Evolutionary conservation across 2,113 vertebrate genomes (phyloP).

Genomic region (Gymnobelideus leadbeateri): DNA sequence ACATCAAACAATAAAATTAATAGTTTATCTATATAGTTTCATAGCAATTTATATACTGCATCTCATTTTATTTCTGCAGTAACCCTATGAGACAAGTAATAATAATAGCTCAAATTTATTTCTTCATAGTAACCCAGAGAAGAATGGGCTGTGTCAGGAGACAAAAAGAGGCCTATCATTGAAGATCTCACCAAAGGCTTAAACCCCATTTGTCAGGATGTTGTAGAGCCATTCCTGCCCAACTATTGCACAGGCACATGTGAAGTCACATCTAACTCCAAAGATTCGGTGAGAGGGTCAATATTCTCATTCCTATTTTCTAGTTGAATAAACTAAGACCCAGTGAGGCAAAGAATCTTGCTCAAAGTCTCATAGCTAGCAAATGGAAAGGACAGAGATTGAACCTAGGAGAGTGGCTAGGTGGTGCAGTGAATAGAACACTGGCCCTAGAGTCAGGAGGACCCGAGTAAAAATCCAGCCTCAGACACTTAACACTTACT

Average conservation of each 20-base stretch:
- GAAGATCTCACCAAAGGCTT: background rate
- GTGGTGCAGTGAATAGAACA: too few species aligned
- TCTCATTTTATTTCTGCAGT: background rate
- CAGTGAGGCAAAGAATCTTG: background rate
- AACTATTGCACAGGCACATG: background rate
- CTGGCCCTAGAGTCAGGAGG: too few species aligned
- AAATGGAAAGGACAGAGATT: background rate
- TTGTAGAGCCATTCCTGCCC: background rate
- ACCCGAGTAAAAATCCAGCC: too few species aligned
- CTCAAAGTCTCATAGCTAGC: background rate
- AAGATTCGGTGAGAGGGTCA: background rate
- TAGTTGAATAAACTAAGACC: background rate
- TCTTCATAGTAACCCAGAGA: background rate
- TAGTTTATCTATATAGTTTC: background rate
- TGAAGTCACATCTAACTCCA: background rate
- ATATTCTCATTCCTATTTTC: background rate
- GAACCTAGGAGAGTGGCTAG: background rate
- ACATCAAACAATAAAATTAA: background rate
- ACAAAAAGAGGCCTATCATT: background rate
- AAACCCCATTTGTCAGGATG: background rate
- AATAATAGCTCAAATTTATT: background rate
- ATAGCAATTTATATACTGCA: background rate
- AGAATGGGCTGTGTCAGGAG: background rate
- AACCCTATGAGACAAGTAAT: background rate
- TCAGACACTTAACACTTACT: too few species aligned